phyloP scores from a whole-genome alignment of 2,888 invertebrate species.

The Pyrochroa serraticornis region DNA sequence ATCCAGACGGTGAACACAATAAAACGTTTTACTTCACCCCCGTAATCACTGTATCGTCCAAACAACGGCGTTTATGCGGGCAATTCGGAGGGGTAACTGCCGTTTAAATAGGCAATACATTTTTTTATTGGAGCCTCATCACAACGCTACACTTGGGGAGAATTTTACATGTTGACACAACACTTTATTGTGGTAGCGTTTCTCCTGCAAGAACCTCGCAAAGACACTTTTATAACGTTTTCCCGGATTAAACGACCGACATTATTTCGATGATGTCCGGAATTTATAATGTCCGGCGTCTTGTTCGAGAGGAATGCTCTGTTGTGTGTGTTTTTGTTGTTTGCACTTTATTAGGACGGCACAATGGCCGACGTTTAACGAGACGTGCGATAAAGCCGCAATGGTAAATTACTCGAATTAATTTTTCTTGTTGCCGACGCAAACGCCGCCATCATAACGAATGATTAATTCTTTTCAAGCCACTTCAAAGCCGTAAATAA shows the following conservation, averaged over 20 bases:
- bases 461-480: conserved; percentile 21
- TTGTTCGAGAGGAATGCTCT: conserved; percentile 23
- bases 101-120: conserved; percentile 17
- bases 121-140: conserved; percentile 13
- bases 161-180: conserved; percentile 20
- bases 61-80: conserved; percentile 7
- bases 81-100: conserved; percentile 9
- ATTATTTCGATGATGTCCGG: conserved; percentile 3
- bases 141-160: conserved; percentile 5
- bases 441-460: conserved; percentile 21
- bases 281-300: conserved; percentile 23
- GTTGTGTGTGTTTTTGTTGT: conserved; percentile 19
- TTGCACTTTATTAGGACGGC: conserved; percentile 19
- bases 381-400: conserved; percentile 24
- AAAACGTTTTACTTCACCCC: conserved; percentile 5
- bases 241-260: conserved; percentile 23
- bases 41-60: conserved; percentile 13
- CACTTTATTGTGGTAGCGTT: conserved; percentile 23
- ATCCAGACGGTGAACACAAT: conserved; percentile 5
- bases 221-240: conserved; percentile 24
- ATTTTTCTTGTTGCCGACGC: conserved; percentile 23
- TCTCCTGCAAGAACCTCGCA: conserved; percentile 17
- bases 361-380: conserved; percentile 25
- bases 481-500: conserved; percentile 19
- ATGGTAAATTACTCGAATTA: conserved; percentile 22